These are phyloP conservation scores for Pseudomyrmex cubaensis DNA, from an alignment of 1,140 invertebrate genomes.

Conservation along the genomic window DNA sequence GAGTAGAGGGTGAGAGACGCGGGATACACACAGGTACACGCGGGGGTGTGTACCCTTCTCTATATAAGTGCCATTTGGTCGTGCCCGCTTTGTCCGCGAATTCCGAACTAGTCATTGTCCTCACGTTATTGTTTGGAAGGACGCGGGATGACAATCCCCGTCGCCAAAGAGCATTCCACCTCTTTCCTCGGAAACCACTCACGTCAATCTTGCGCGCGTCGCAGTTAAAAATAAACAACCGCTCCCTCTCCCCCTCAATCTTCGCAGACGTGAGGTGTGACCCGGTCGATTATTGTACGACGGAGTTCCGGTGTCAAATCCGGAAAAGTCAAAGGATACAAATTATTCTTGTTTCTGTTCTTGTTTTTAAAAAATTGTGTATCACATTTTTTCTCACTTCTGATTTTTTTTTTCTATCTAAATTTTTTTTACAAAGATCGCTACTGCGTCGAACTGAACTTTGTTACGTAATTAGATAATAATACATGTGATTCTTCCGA, in stretches of 20 bases:
- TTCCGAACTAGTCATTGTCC: slow-evolving; percentile 68
- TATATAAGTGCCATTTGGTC: slow-evolving; percentile 65
- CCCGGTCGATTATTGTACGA: not conserved
- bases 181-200: not conserved
- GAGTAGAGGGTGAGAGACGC: not conserved
- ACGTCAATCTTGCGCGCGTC: slow-evolving; percentile 28
- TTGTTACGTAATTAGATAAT: too few relatives aligned
- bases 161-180: slow-evolving; percentile 41
- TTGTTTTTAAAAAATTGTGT: not conserved
- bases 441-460: too few relatives aligned
- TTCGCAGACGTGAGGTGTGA: slow-evolving; percentile 6
- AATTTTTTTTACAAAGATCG: too few relatives aligned
- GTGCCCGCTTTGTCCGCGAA: slow-evolving; percentile 65
- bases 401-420: too few relatives aligned
- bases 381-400: not conserved
- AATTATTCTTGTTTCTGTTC: not conserved
- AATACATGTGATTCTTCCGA: too few relatives aligned
- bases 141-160: slow-evolving; percentile 57
- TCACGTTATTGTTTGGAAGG: slow-evolving; percentile 68
- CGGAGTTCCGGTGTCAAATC: too few relatives aligned
- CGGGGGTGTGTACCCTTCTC: slow-evolving; percentile 29
- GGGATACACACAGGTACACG: slow-evolving; percentile 56
- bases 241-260: not conserved
- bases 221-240: slow-evolving; percentile 9
- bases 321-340: not conserved